phyloP scores from a whole-genome alignment of 2,113 vertebrate genomes.

The Indicator maculatus region DNA sequence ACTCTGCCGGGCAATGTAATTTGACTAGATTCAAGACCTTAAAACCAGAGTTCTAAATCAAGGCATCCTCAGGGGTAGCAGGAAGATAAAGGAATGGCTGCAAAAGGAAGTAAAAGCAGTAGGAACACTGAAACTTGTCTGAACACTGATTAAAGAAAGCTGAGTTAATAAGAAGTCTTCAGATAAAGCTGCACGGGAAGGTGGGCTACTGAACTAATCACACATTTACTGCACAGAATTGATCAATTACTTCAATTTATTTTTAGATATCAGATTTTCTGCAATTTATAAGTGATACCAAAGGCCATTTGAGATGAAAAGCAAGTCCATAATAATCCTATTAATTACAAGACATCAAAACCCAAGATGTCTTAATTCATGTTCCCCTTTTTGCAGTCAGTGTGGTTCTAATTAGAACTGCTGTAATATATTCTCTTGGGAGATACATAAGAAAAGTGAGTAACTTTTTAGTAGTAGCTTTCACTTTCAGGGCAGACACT shows the following conservation, averaged over 20 bases:
- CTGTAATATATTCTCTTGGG: background rate
- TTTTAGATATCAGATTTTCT: conserved; percentile 16
- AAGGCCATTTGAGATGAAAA: conserved; percentile 25
- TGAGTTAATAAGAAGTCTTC: background rate
- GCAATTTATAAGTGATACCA: background rate
- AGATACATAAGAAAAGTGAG: background rate
- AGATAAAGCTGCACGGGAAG: background rate
- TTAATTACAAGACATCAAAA: conserved; percentile 49
- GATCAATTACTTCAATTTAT: background rate
- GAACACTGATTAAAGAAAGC: background rate
- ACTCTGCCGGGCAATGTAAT: background rate
- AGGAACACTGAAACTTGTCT: background rate
- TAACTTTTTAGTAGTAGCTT: background rate
- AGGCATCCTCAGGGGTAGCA: background rate
- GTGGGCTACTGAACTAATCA: background rate
- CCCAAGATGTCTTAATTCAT: background rate
- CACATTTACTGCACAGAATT: background rate
- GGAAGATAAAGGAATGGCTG: background rate
- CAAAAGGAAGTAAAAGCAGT: background rate
- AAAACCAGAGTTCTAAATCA: conserved; percentile 7
- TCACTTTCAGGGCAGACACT: background rate
- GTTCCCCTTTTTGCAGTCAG: conserved; percentile 27
- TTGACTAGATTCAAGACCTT: background rate
- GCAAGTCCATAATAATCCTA: conserved; percentile 14
- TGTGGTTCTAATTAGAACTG: conserved; percentile 31